Base-by-base conservation (phyloP, 2,113 vertebrate species). In the Lepus europaeus region DNA sequence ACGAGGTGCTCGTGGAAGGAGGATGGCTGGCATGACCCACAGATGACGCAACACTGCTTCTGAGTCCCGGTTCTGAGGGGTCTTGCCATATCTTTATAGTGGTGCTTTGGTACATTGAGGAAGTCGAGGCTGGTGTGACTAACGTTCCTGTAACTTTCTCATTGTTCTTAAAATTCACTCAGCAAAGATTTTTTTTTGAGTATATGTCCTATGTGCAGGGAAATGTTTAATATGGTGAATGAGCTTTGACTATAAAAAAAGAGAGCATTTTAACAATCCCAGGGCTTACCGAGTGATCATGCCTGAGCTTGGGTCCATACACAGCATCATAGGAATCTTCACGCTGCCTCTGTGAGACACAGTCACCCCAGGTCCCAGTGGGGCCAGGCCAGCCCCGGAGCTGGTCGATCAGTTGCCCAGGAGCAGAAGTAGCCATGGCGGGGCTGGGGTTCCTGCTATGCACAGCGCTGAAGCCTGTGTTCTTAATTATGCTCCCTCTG, bases 401-500 rank as follows among this genome's bases (percentile, higher is more conserved):
- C 27, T 25, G 33, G 22, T 23, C 3, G 14, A 87, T 27, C 56
- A 17, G 27, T 74, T 23, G 66, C 33, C 61, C 17, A 4, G 73
- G 70, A 89, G 23, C 70, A 87, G 74, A 49, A n/a, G 36, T 31
- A 23, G 6, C 72, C 0, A 0, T 31, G 61, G 59, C 3, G n/a
- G 89, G 45, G 10, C 25, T 49, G 13, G 53, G 31, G 2, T 49
- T 83, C 79, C 78, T 70, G 56, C 27, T 29, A 61, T 36, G 33
- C 16, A 27, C 16, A 20, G 1, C 74, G 83, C 90, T 78, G 69
- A 78, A 70, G 74, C 25, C 94, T 73, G 59, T n/a, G 31, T 53
- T 96, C 82, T 86, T 97, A 69, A 95, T 95, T 90, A 89, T 13
- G 4, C 74, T 59, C 63, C 81, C 80, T 94, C 77, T 87, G 70